A percentile compares a stretch with the other conserved stretches of the same genome.
Conservation (phyloP, 2,113 vertebrate genomes). For the Abramis brama region DNA sequence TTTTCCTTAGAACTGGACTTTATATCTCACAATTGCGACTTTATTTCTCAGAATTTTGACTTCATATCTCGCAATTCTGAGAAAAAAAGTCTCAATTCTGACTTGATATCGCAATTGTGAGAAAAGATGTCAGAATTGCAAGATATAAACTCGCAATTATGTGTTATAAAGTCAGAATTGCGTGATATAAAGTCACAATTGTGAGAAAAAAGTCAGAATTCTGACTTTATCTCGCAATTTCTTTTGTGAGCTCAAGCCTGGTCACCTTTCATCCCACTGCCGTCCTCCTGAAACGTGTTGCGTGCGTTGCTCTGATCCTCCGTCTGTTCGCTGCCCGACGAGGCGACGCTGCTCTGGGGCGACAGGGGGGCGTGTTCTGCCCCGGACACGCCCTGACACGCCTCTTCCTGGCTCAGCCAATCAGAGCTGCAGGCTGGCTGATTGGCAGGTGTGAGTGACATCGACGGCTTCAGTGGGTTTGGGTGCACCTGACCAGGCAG, state of each 20-base stretch:
- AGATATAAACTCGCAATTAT: too few species aligned
- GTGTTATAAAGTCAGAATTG: too few species aligned
- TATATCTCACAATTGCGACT: too few species aligned
- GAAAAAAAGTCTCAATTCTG: too few species aligned
- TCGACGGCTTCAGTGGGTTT: slow-evolving; percentile 87
- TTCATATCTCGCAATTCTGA: too few species aligned
- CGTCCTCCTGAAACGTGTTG: slow-evolving; percentile 93
- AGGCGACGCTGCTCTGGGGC: slow-evolving; percentile 93
- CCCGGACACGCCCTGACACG: slow-evolving; percentile 77
- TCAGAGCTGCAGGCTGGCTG: slow-evolving; percentile 82
- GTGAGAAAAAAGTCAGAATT: too few species aligned
- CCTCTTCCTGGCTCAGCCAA: slow-evolving; percentile 85
- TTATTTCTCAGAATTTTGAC: too few species aligned
- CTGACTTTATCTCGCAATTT: too few species aligned
- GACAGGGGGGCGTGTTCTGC: slow-evolving; percentile 92
- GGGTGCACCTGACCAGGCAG: slow-evolving; percentile 84
- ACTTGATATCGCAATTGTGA: too few species aligned
- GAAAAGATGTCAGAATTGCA: too few species aligned
- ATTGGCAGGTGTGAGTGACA: slow-evolving; percentile 85
- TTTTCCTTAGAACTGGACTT: too few species aligned
- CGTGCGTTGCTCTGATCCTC: slow-evolving; percentile 85
- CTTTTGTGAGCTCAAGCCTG: neutral
- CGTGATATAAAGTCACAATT: too few species aligned
- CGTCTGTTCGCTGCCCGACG: slow-evolving; percentile 93
- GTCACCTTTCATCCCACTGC: slow-evolving; percentile 94